A percentile compares a stretch with the other conserved stretches of the same genome.
Conservation (phyloP, 2,888 invertebrate species). For the Lasioglossum pauxillum region DNA sequence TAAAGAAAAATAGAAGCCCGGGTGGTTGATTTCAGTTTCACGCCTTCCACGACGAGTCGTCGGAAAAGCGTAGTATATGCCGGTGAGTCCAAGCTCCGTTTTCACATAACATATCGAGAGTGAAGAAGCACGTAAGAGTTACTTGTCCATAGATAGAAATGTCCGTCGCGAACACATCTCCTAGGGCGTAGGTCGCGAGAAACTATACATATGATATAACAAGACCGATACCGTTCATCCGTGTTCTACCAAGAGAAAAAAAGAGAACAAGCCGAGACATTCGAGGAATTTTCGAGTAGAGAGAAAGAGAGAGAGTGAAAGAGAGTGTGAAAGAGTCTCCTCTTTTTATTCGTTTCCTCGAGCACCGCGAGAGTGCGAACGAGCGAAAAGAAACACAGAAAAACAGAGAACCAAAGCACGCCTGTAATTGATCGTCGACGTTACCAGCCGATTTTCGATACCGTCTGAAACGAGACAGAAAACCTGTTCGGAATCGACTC, state of each 20-base stretch:
- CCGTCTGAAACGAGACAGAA: constrained; percentile 38
- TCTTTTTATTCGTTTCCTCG: constrained; percentile 48
- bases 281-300: constrained; percentile 50
- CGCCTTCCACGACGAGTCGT: constrained; percentile 61
- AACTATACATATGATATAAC: constrained; percentile 47
- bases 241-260: constrained; percentile 47
- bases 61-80: constrained; percentile 42
- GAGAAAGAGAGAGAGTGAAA: constrained; percentile 11
- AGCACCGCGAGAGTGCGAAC: constrained; percentile 42
- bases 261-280: constrained; percentile 36
- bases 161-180: constrained; percentile 54
- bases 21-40: constrained; percentile 66
- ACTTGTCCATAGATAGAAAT: constrained; percentile 61
- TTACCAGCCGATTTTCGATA: constrained; percentile 56
- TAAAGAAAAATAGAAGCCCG: neutral
- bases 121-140: constrained; percentile 45
- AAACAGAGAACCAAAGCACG: constrained; percentile 37
- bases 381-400: constrained; percentile 45
- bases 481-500: constrained; percentile 25
- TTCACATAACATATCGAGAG: constrained; percentile 71
- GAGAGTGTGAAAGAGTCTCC: neutral
- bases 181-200: constrained; percentile 54
- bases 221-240: constrained; percentile 54
- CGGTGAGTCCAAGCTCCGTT: constrained; percentile 61
- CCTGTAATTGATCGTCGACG: constrained; percentile 50